A percentile compares a stretch with the other conserved stretches of the same genome.
Conservation (phyloP, 2,113 vertebrate genomes). For the Eulemur rufifrons region DNA sequence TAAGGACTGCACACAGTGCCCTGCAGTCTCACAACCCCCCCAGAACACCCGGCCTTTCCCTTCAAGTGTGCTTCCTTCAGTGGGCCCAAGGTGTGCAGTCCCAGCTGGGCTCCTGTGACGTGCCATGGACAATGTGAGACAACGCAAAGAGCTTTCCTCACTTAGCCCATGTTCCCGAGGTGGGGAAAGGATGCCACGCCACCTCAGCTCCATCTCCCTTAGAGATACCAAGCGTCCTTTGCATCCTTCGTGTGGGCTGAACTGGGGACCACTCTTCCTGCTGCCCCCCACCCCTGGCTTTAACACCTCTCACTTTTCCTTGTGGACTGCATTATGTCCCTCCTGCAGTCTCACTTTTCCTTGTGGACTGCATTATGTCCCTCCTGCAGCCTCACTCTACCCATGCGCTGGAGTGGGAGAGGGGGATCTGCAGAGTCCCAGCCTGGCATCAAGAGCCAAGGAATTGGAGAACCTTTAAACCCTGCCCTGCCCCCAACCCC, state of each 20-base stretch:
- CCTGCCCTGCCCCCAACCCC: too few species aligned
- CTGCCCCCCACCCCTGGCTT: background rate
- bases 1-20: background rate
- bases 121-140: accelerated
- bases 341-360: background rate
- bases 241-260: accelerated
- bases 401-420: background rate
- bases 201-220: too few species aligned
- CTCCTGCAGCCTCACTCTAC: background rate
- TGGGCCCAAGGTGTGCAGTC: background rate
- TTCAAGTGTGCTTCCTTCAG: background rate
- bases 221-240: background rate
- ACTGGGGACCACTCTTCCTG: background rate
- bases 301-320: background rate
- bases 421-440: background rate
- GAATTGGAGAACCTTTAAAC: background rate
- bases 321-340: background rate
- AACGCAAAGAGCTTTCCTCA: background rate
- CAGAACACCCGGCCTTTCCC: background rate
- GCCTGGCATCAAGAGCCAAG: background rate
- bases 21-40: too few species aligned
- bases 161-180: background rate
- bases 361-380: background rate
- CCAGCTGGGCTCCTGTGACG: background rate
- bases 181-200: background rate